A percentile compares a stretch with the other conserved stretches of the same genome.
phyloP scores from a whole-genome alignment of 2,888 invertebrate species.

The Schizaphis graminum region DNA sequence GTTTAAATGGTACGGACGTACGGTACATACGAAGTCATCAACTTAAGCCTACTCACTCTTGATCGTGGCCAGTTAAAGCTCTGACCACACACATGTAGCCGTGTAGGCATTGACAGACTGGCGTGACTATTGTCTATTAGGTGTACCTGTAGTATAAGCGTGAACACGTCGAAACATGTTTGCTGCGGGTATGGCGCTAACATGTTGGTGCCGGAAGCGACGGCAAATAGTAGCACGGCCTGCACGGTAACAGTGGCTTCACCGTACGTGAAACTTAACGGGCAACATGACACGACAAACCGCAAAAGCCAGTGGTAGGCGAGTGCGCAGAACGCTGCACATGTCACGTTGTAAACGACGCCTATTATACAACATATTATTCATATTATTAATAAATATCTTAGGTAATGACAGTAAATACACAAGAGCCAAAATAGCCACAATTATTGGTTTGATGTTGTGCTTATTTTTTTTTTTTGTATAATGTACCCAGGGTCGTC shows the following conservation, averaged over 20 bases:
- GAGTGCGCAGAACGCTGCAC: slow-evolving; percentile 74
- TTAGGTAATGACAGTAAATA: too few relatives aligned
- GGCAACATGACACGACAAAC: slow-evolving; percentile 73
- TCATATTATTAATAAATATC: not conserved
- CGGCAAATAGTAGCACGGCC: slow-evolving; percentile 76
- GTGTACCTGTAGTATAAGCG: slow-evolving; percentile 75
- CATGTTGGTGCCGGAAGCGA: slow-evolving; percentile 67
- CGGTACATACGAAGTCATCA: not conserved
- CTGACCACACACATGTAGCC: not conserved
- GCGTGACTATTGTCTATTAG: not conserved
- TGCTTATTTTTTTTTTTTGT: too few relatives aligned
- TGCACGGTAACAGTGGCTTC: slow-evolving; percentile 83
- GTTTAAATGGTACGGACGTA: not conserved
- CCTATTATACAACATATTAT: slow-evolving; percentile 70
- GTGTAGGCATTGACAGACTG: not conserved
- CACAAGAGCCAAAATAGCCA: too few relatives aligned
- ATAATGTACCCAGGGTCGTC: too few relatives aligned
- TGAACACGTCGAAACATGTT: slow-evolving; percentile 73
- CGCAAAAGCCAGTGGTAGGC: slow-evolving; percentile 73
- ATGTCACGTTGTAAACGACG: slow-evolving; percentile 72
- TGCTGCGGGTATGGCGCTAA: slow-evolving; percentile 72
- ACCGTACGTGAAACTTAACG: slow-evolving; percentile 82
- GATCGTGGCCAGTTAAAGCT: not conserved
- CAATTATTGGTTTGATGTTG: too few relatives aligned
- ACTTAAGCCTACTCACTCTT: not conserved